Conservation (phyloP, 2,113 vertebrate genomes). For the Caloenas nicobarica region DNA sequence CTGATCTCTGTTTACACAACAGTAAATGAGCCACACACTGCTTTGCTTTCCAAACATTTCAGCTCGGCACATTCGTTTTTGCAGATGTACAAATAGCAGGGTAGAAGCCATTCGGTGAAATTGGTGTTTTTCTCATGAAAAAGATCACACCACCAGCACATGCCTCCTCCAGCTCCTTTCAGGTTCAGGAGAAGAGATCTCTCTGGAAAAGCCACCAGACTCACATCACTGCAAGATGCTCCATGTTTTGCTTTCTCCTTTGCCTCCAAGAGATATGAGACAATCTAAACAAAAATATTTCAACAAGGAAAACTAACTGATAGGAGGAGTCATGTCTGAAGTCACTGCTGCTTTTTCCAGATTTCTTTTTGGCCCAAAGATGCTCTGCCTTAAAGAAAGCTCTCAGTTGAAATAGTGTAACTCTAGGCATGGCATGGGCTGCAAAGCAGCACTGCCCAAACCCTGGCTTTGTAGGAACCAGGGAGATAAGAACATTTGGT, state of each 20-base stretch:
- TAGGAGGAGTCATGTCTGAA: not conserved
- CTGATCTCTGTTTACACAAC: not conserved
- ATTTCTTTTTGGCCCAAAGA: not conserved
- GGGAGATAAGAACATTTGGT: not conserved
- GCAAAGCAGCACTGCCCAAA: not conserved
- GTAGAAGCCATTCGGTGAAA: not conserved
- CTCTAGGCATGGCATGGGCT: not conserved
- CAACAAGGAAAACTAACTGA: not conserved
- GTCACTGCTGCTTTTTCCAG: not conserved
- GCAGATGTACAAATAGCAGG: not conserved
- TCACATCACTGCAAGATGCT: not conserved
- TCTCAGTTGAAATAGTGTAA: not conserved
- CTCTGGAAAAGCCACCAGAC: rapidly evolving
- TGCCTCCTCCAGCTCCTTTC: not conserved
- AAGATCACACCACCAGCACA: not conserved
- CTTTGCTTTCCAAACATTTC: conserved; percentile 4
- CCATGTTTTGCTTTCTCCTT: not conserved
- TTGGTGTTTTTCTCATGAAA: not conserved
- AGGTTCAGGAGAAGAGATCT: not conserved
- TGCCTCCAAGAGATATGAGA: not conserved
- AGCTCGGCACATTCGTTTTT: not conserved
- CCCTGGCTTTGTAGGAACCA: not conserved
- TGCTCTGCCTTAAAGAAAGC: conserved; percentile 37
- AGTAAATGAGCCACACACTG: not conserved
- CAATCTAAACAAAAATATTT: not conserved